Conservation (phyloP, 2,888 invertebrate species). For the Eurytoma californica region DNA sequence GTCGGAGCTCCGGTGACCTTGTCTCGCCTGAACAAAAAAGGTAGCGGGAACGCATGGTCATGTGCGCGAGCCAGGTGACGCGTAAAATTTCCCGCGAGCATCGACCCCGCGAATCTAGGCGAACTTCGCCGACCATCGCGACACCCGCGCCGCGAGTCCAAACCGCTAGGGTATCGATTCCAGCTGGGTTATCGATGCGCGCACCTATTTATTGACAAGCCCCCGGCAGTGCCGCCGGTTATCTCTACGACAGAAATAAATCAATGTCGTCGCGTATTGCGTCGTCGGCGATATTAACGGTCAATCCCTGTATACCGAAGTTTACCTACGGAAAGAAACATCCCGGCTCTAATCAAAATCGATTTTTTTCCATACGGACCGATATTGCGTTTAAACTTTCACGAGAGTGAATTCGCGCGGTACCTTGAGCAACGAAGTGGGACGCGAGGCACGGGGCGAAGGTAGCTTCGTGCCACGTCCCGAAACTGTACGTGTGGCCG, state of each 20-base stretch:
- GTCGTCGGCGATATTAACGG: background rate
- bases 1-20: background rate
- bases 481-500: too few species aligned
- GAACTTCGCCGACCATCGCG: too few species aligned
- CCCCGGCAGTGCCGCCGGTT: background rate
- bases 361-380: too few species aligned
- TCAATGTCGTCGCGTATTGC: background rate
- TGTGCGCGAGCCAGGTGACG: background rate
- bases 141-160: background rate
- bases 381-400: too few species aligned
- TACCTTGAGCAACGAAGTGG: too few species aligned
- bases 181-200: background rate
- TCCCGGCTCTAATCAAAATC: too few species aligned
- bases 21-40: background rate
- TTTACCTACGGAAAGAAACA: too few species aligned
- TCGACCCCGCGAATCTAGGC: background rate
- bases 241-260: conserved; percentile 8
- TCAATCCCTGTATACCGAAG: background rate
- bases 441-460: too few species aligned
- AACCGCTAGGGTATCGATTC: conserved; percentile 7
- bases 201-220: background rate
- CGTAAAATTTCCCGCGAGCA: conserved; percentile 20
- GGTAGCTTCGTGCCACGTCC: too few species aligned
- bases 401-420: too few species aligned
- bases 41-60: too few species aligned